A percentile compares a stretch with the other conserved stretches of the same genome.
These are phyloP conservation scores for Mimumesa dahlbomi DNA, from an alignment of 2,888 invertebrate species.

Conservation along the genomic window DNA sequence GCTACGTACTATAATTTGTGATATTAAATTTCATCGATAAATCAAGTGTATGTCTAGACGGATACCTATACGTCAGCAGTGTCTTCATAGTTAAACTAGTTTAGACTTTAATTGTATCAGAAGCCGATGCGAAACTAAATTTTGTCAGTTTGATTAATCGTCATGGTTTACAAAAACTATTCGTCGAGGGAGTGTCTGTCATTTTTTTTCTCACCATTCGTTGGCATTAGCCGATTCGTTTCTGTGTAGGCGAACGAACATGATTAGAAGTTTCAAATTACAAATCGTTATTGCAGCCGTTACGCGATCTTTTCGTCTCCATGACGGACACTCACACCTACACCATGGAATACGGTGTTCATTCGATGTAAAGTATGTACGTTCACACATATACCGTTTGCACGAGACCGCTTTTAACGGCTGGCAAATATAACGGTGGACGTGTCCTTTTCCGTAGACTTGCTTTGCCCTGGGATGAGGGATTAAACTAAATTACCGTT, in stretches of 20 bases:
- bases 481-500: constrained; percentile 34
- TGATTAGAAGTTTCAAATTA: constrained; percentile 13
- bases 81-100: not conserved
- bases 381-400: too few species aligned
- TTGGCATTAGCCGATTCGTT: constrained; percentile 1
- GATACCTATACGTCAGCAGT: too few species aligned
- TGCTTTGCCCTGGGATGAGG: constrained; percentile 6
- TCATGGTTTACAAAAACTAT: too few species aligned
- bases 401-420: constrained; percentile 8
- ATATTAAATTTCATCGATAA: too few species aligned
- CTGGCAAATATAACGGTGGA: constrained; percentile 15
- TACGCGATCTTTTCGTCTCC: not conserved
- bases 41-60: too few species aligned
- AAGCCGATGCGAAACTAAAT: not conserved
- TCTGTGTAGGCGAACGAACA: not conserved
- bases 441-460: constrained; percentile 14
- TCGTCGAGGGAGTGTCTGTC: too few species aligned
- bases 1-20: too few species aligned
- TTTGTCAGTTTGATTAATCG: not conserved
- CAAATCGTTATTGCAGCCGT: constrained; percentile 12
- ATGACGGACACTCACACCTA: not conserved
- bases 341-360: not conserved
- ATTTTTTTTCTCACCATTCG: too few species aligned
- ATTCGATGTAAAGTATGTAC: constrained; percentile 9
- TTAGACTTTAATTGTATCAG: not conserved